Base-by-base conservation (phyloP, 2,113 vertebrate species). In the Festucalex cinctus region DNA sequence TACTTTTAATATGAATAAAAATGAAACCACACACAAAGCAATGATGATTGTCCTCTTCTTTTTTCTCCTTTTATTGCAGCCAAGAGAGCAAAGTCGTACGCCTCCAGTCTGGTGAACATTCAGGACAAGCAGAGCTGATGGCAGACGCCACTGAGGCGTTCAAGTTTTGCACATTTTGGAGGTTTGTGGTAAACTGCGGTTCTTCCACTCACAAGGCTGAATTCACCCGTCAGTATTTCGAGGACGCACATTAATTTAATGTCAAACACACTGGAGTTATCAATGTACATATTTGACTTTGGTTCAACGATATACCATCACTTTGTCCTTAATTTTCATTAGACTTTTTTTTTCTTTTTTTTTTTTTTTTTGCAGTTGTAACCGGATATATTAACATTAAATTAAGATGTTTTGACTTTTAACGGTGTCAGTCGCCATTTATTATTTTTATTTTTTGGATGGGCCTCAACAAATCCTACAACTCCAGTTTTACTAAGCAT, bases 41-140 rank as follows among this genome's bases (percentile, higher is more conserved):
- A 70, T 58, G 13, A 44, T 3, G 17, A 8, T 76, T 73, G n/a
- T n/a, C 20, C 17, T 83, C 68, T 5, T 17, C 43, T 88, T 64
- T 19, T 48, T 28, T 48, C 10, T 16, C 3, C 3, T 3, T 24
- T 54, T 83, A 78, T 73, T 76, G 58, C 86, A 99, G 96, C 96
- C 71, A 98, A 95, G 48, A 92, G 97, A 80, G 93, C 94, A 16
- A 95, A 94, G 85, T 95, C 95, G 64, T 94, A 90, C 89, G 79
- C 87, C 60, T 43, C 60, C 88, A 96, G 88, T 77, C 85, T 95
- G 85, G 91, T 93, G 84, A 94, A 94, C 86, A 94, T 98, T 88
- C 95, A 96, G 90, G 95, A 96, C 92, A 97, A 96, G 86, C 85
- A 82, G 86, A 94, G 89, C 91, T 98, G 94, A 98, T 35, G 12